Base-by-base conservation (phyloP, 1,140 invertebrate species). In the Epicauta chinensis region DNA sequence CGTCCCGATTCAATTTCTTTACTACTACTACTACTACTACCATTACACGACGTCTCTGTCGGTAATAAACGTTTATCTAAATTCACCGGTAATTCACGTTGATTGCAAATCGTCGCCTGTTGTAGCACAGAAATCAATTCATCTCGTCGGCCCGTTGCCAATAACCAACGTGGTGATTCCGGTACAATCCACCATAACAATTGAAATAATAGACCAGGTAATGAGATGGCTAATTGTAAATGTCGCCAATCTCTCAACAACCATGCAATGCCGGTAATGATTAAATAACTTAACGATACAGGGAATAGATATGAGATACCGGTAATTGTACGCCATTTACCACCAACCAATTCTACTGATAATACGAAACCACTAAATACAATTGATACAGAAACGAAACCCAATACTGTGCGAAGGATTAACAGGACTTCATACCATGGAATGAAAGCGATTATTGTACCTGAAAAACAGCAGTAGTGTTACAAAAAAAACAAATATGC, bases 101-200 rank as follows among this genome's bases (percentile, higher is more conserved):
- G 75, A 66, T 85, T 86, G 50, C 80, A 78, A 36, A 71, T 74
- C 1, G 87, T 84, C 2, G 86, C 87, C 57, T 76, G 75, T 63
- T 81, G 69, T 39, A 93, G 68, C 47, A 89, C 82, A 36, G 66
- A 67, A 54, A 82, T 77, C 0, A 87, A 84, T 74, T 86, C 81
- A 37, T 82, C 75, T 2, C 77, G 75, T 55, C 79, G 77, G 39
- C 86, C 86, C 65, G 87, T 80, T 16, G 85, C 82, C 17, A 91
- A 67, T 13, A 92, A 70, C 89, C 89, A 93, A 56, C 88, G 76
- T 9, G 89, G 88, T 2, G 89, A 91, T 77, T 92, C 89, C 1
- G 89, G 89, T 15, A 91, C 71, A 13, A 90, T 73, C 74, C 84
- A 86, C 78, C 79, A 23, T 5, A 23, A 7, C 7, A 84, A 60